A percentile compares a stretch with the other conserved stretches of the same genome.
These are phyloP conservation scores for Ernsta delagoae DNA, from an alignment of 2,888 invertebrate species.

Conservation along the genomic window DNA sequence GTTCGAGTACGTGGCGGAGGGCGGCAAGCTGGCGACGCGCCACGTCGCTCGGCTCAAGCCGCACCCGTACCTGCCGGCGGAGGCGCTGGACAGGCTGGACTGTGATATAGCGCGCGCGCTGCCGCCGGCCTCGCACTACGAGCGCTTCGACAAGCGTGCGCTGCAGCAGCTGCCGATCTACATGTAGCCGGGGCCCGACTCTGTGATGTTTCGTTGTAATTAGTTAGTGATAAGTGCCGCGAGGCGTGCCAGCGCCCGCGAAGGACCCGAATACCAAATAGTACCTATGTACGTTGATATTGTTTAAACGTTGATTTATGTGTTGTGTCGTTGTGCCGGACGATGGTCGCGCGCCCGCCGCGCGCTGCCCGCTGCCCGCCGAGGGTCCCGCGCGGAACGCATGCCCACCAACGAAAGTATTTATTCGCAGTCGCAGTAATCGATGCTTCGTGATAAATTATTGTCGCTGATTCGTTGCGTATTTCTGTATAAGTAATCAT, in stretches of 20 bases:
- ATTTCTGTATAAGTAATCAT: constrained; percentile 82
- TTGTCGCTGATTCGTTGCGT: constrained; percentile 81
- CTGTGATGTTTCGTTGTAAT: constrained; percentile 78
- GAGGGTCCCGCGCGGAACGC: constrained; percentile 40
- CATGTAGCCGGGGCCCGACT: constrained; percentile 74
- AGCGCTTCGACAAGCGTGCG: constrained; percentile 80
- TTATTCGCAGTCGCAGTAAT: constrained; percentile 78
- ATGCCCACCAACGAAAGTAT: constrained; percentile 74
- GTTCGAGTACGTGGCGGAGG: constrained; percentile 56
- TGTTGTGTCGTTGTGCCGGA: constrained; percentile 75
- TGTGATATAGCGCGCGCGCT: constrained; percentile 78
- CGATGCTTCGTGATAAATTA: constrained; percentile 78
- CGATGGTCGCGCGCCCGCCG: constrained; percentile 48
- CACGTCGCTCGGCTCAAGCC: constrained; percentile 49
- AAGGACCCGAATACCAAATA: constrained; percentile 76
- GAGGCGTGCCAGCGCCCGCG: constrained; percentile 48
- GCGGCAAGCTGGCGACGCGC: constrained; percentile 48
- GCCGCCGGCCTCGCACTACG: constrained; percentile 70
- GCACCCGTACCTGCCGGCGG: constrained; percentile 57
- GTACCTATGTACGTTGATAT: constrained; percentile 77
- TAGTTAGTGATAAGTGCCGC: constrained; percentile 72
- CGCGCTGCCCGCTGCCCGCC: constrained; percentile 36
- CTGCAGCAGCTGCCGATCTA: constrained; percentile 82
- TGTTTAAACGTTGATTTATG: constrained; percentile 76
- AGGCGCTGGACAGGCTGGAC: constrained; percentile 50